Conservation (phyloP, 2,113 vertebrate species). For the Pterocles gutturalis region DNA sequence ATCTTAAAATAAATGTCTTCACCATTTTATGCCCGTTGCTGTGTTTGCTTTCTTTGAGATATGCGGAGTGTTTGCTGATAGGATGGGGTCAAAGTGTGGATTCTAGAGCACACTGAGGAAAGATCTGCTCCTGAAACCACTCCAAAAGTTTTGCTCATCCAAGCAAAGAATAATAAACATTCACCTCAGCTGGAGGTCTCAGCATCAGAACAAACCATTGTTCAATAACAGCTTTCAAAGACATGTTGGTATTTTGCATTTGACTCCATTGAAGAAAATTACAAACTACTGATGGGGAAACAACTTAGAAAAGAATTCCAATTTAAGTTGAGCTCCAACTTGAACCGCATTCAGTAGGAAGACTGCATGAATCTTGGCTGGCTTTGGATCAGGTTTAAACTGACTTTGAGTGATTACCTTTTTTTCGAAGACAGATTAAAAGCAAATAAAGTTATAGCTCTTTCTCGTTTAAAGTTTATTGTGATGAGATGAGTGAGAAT, state of each 20-base stretch:
- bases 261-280: background rate
- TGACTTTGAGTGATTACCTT: background rate
- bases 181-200: background rate
- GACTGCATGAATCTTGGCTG: background rate
- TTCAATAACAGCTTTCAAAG: background rate
- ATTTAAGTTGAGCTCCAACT: background rate
- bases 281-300: background rate
- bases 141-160: background rate
- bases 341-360: background rate
- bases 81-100: background rate
- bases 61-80: background rate
- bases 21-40: background rate
- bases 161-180: background rate
- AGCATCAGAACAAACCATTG: background rate
- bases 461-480: background rate
- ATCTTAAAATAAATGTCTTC: background rate
- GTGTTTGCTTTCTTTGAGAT: background rate
- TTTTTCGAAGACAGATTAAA: background rate
- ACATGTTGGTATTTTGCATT: background rate
- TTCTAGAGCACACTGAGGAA: background rate
- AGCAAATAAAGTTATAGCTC: background rate
- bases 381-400: background rate
- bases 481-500: background rate
- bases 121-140: background rate
- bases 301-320: background rate